These are phyloP conservation scores for Aporophyla nigra DNA, from an alignment of 2,888 invertebrate genomes.

Conservation along the genomic window DNA sequence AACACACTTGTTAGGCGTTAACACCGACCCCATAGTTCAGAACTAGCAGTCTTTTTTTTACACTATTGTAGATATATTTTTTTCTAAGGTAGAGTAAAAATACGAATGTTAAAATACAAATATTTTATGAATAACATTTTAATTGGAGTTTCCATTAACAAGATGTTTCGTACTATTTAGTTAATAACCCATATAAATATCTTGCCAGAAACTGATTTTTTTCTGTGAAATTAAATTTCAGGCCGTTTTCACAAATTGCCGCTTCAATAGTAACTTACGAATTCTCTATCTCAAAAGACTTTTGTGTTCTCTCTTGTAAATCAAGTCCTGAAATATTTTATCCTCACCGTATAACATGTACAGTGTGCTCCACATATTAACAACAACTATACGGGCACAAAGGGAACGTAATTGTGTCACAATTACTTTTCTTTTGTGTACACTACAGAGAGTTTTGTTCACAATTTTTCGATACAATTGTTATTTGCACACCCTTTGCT, in stretches of 20 bases:
- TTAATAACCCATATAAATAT: too few relatives aligned
- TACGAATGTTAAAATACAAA: too few relatives aligned
- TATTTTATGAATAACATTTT: too few relatives aligned
- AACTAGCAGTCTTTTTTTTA: too few relatives aligned
- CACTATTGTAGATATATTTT: too few relatives aligned
- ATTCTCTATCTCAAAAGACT: constrained; percentile 3
- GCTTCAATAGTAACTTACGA: constrained; percentile 21
- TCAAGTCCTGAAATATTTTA: constrained; percentile 28
- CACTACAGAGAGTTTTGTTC: constrained; percentile 38
- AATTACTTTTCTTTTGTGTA: constrained; percentile 53
- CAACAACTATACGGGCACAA: constrained; percentile 43
- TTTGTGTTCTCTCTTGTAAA: constrained; percentile 23
- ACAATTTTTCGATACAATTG: constrained; percentile 38
- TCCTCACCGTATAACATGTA: background rate
- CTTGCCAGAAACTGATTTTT: constrained; percentile 1
- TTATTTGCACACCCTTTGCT: constrained; percentile 35
- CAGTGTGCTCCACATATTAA: constrained; percentile 48
- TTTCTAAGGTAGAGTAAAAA: too few relatives aligned
- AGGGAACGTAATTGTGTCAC: constrained; percentile 48
- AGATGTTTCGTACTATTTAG: too few relatives aligned
- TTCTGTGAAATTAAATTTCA: constrained; percentile 13
- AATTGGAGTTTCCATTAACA: too few relatives aligned
- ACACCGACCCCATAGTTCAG: too few relatives aligned
- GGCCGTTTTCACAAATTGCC: constrained; percentile 17
- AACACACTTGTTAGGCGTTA: too few relatives aligned